Conservation (phyloP, 2,113 vertebrate species). For the Solea solea region DNA sequence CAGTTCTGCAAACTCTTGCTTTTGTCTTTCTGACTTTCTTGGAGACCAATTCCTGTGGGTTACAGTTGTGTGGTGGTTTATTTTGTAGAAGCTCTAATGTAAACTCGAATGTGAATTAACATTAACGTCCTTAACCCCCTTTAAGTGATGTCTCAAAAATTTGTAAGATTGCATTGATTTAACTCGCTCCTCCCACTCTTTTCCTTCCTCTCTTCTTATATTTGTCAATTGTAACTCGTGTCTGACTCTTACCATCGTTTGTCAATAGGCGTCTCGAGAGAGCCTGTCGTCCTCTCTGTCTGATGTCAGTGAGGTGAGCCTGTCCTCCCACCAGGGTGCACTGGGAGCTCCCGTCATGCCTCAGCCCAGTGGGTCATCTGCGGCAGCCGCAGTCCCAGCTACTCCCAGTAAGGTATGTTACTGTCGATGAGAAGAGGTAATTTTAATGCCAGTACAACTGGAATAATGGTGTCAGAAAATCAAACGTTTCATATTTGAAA, state of each 20-base stretch:
- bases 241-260: neutral
- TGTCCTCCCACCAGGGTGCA: constrained; percentile 87
- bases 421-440: neutral
- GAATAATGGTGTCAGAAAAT: neutral
- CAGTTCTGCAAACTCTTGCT: neutral
- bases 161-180: neutral
- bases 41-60: neutral
- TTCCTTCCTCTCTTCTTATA: neutral
- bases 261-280: constrained; percentile 75
- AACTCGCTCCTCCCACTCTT: neutral
- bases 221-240: neutral
- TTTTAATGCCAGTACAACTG: neutral
- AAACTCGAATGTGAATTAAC: neutral
- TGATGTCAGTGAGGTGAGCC: constrained; percentile 88
- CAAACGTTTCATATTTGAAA: too few species aligned
- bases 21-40: neutral
- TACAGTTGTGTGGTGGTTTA: neutral
- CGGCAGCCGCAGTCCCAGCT: constrained; percentile 73
- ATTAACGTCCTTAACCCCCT: neutral
- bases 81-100: neutral
- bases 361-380: constrained; percentile 77
- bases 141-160: neutral
- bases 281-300: constrained; percentile 78
- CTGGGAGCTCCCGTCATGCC: constrained; percentile 88
- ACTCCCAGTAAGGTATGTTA: constrained; percentile 89